phyloP scores from a whole-genome alignment of 92 coral and sea anemone species.

The Chrysogorgia sp. region DNA sequence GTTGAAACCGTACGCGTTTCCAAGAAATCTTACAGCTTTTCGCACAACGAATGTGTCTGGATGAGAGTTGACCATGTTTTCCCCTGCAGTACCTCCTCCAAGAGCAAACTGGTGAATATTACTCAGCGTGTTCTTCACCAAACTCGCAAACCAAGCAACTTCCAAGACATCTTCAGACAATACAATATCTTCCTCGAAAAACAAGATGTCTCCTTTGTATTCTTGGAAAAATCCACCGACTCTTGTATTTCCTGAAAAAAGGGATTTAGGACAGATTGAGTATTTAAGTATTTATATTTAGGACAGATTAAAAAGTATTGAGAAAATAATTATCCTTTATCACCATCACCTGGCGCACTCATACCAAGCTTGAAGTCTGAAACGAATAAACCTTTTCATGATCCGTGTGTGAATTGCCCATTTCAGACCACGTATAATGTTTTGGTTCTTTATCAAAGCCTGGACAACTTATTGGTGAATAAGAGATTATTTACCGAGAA shows the following conservation, averaged over 20 bases:
- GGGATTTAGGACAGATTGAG: too few relatives aligned
- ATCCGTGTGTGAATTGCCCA: too few relatives aligned
- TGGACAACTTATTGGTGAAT: too few relatives aligned
- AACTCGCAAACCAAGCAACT: slow-evolving; percentile 1
- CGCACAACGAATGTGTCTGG: slow-evolving; percentile 1
- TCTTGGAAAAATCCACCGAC: background rate
- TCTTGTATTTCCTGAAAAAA: background rate
- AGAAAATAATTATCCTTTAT: too few relatives aligned
- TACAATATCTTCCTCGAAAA: background rate
- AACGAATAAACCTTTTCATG: too few relatives aligned
- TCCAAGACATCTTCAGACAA: background rate
- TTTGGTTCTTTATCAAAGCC: too few relatives aligned
- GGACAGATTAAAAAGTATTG: too few relatives aligned
- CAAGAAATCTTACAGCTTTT: background rate
- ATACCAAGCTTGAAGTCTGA: too few relatives aligned
- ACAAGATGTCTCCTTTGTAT: background rate
- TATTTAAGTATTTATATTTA: too few relatives aligned
- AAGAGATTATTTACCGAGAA: too few relatives aligned
- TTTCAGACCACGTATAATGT: too few relatives aligned
- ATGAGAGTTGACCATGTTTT: background rate
- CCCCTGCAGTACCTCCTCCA: background rate
- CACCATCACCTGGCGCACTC: too few relatives aligned
- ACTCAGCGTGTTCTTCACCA: background rate
- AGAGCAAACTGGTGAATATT: background rate
- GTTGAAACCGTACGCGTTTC: slow-evolving; percentile 1